Percentiles rank a stretch among this genome's conserved stretches.
phyloP scores from a whole-genome alignment of 2,113 vertebrate genomes.

The Crotalus tigris region DNA sequence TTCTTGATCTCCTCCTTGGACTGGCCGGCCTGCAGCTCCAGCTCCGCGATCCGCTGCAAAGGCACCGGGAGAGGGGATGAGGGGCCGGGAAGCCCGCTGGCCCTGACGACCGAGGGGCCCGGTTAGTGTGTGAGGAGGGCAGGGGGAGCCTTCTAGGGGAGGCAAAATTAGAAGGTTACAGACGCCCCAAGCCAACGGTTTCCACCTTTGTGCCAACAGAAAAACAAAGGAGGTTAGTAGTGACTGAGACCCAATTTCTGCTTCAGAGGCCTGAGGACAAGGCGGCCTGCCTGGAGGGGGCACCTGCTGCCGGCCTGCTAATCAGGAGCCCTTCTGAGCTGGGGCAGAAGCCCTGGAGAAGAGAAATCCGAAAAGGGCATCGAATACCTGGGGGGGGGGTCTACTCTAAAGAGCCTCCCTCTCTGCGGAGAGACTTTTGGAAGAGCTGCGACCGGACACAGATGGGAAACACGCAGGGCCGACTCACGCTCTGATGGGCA shows the following conservation, averaged over 20 bases:
- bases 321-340: not conserved
- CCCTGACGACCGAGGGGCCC: not conserved
- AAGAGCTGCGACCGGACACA: not conserved
- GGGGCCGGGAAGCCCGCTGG: too few species aligned
- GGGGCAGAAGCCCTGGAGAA: not conserved
- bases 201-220: not conserved
- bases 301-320: too few species aligned
- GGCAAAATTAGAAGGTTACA: fast-evolving
- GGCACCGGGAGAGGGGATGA: fast-evolving
- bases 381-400: not conserved
- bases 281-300: not conserved
- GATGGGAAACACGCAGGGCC: too few species aligned
- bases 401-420: not conserved
- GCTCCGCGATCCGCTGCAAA: conserved; percentile 53
- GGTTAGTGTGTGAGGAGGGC: not conserved
- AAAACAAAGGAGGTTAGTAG: fast-evolving
- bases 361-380: not conserved
- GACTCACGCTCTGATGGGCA: conserved; percentile 65
- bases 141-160: not conserved
- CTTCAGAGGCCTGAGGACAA: not conserved
- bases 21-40: conserved; percentile 49
- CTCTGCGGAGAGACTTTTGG: not conserved
- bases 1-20: conserved; percentile 42
- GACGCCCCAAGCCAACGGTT: not conserved
- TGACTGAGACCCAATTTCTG: not conserved